These are phyloP conservation scores for Limnothrissa miodon DNA, from an alignment of 2,113 vertebrate species.

Conservation along the genomic window DNA sequence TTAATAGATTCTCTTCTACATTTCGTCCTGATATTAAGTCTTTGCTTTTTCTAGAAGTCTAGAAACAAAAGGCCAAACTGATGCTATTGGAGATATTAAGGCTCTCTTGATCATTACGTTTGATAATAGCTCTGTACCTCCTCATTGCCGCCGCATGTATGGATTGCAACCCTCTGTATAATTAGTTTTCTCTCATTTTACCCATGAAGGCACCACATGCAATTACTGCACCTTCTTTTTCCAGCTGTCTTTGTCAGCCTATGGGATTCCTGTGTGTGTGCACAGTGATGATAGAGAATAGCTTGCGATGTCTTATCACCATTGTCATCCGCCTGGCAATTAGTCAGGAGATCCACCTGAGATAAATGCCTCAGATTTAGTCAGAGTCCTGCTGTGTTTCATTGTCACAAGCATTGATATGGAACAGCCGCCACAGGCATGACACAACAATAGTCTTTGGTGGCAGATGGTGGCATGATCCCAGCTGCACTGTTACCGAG, in stretches of 20 bases:
- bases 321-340: not conserved
- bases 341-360: constrained; percentile 13
- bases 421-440: not conserved
- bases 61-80: constrained; percentile 57
- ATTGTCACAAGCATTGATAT: not conserved
- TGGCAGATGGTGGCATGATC: not conserved
- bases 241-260: not conserved
- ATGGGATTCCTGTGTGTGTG: not conserved
- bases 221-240: not conserved
- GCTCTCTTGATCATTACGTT: not conserved
- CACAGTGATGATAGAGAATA: not conserved
- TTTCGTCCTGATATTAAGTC: constrained; percentile 64
- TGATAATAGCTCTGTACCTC: constrained; percentile 6
- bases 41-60: constrained; percentile 51
- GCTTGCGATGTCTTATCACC: not conserved
- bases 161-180: not conserved
- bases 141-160: not conserved
- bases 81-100: constrained; percentile 48
- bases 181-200: not conserved
- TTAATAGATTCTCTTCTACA: constrained; percentile 62
- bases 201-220: not conserved
- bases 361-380: not conserved
- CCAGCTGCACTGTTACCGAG: not conserved
- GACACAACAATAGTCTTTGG: not conserved
- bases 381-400: not conserved